A percentile compares a stretch with the other conserved stretches of the same genome.
These are phyloP conservation scores for Penaeus chinensis DNA, from an alignment of 1,140 invertebrate species.

Conservation along the genomic window DNA sequence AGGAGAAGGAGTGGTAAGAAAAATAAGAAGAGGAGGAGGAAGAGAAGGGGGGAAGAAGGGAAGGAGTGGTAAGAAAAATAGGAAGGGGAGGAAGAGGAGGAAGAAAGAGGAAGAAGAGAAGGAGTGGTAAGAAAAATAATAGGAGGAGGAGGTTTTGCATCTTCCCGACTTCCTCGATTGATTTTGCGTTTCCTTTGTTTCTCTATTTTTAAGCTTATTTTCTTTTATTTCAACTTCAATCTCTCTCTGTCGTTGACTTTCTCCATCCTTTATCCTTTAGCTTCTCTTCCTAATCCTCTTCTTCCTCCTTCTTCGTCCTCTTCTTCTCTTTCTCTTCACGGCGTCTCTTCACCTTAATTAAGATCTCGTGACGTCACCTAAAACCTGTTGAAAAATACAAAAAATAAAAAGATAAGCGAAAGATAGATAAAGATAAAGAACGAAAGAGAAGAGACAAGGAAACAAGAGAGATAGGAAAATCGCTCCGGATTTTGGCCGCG, in stretches of 20 bases:
- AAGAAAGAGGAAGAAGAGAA: neutral
- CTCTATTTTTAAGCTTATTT: too few relatives aligned
- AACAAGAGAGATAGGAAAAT: slow-evolving; percentile 7
- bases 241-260: too few relatives aligned
- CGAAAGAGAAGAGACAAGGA: slow-evolving; percentile 11
- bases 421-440: neutral
- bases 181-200: too few relatives aligned
- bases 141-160: neutral
- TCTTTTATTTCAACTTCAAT: too few relatives aligned
- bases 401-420: neutral
- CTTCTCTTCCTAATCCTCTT: too few relatives aligned
- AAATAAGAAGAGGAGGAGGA: neutral
- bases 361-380: too few relatives aligned
- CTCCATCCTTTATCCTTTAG: too few relatives aligned
- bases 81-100: neutral
- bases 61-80: neutral
- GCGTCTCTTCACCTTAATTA: too few relatives aligned
- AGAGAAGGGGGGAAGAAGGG: neutral
- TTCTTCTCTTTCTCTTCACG: too few relatives aligned
- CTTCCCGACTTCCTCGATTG: too few relatives aligned
- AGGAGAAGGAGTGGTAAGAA: neutral
- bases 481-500: slow-evolving; percentile 19
- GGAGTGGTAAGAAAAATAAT: neutral
- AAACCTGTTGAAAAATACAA: too few relatives aligned
- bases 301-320: too few relatives aligned